Percentiles rank a stretch among this genome's conserved stretches.
These are phyloP conservation scores for Agrotis exclamationis DNA, from an alignment of 2,888 invertebrate genomes.

Conservation along the genomic window DNA sequence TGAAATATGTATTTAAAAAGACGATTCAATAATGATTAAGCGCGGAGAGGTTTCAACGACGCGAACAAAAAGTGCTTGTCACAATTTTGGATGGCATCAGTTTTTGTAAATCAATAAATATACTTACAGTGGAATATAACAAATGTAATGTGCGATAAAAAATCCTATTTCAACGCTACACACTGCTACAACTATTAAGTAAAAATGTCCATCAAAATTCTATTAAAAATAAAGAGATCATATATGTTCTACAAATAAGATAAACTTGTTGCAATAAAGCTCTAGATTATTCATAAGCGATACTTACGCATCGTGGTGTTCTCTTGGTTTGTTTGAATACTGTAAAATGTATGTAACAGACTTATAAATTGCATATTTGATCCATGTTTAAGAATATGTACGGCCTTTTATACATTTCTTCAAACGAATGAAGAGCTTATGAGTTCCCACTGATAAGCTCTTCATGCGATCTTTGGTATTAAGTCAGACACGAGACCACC, in stretches of 20 bases:
- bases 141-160: conserved; percentile 82
- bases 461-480: not conserved
- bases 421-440: not conserved
- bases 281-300: conserved; percentile 81
- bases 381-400: not conserved
- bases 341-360: conserved; percentile 62
- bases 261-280: conserved; percentile 88
- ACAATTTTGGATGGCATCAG: conserved; percentile 82
- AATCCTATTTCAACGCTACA: conserved; percentile 82
- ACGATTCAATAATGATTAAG: conserved; percentile 45
- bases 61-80: conserved; percentile 66
- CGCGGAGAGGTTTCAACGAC: conserved; percentile 76
- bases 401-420: conserved; percentile 12
- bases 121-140: conserved; percentile 72
- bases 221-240: conserved; percentile 91
- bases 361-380: conserved; percentile 18
- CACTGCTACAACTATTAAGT: conserved; percentile 89
- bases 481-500: conserved; percentile 32
- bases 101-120: conserved; percentile 73
- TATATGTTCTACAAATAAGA: conserved; percentile 87
- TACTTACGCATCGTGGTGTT: conserved; percentile 76
- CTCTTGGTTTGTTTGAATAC: conserved; percentile 78
- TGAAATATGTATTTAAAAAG: conserved; percentile 58
- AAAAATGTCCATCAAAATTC: conserved; percentile 90
- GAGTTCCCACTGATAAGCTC: not conserved